Base-by-base conservation (phyloP, 2,113 vertebrate species). In the Neolamprologus toae region DNA sequence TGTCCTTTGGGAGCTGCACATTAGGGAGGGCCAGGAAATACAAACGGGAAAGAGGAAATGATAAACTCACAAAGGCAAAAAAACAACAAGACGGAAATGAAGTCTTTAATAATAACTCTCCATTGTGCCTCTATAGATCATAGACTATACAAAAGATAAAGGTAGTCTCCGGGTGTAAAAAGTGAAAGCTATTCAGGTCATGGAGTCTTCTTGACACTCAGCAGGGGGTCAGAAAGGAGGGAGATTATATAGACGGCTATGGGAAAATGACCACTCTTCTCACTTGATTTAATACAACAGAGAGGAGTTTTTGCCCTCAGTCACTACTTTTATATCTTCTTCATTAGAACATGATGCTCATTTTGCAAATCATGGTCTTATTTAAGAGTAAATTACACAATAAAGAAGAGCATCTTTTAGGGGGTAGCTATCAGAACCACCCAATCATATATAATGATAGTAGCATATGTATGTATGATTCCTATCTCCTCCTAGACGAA, bases 31-130 rank as follows among this genome's bases (percentile, higher is more conserved):
- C 9, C 81, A 57, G 81, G 79, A 79, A 85, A 79, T 21, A 71
- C 31, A 81, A 55, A 81, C 42, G 8, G 7, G 45, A 66, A 51
- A 81, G 17, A 86, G 84, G 90, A 92, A 87, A 82, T 61, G 83
- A 91, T 89, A 83, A 63, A 84, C 3, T 66, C 40, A 86, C 76
- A 81, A 68, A 86, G 66, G 68, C 31, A 87, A 37, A 83, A 37
- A 49, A 9, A 5, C 42, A 57, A 82, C 8, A 31, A 21, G 63
- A 68, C n/a, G 17, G 68, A 21, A 80, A 21, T 19, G 71, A 80
- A 47, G 13, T 28, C 45, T 84, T 47, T 35, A 63, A 55, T 17
- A 49, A 63, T 66, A 54, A 49, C 19, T 5, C 47, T 68, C 28
- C 4, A 59, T 37, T 73, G 14, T 80, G 37, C 31, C 3, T 57